phyloP scores from a whole-genome alignment of 2,797 vertebrate genomes.

The Hemibagrus guttatus region DNA sequence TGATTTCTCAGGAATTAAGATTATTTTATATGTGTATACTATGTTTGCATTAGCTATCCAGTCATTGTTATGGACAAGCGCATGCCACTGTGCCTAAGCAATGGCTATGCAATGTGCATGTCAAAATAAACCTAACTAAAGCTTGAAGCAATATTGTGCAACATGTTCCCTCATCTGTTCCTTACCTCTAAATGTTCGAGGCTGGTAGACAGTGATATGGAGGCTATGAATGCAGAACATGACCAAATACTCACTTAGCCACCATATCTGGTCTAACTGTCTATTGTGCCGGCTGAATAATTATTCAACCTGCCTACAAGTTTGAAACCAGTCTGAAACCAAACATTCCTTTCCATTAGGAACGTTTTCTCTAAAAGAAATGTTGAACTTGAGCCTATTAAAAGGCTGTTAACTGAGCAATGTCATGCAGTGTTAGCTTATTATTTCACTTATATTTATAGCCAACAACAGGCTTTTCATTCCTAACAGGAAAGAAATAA shows the following conservation, averaged over 20 bases:
- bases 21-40: too few species aligned
- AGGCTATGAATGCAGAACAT: slow-evolving; percentile 14
- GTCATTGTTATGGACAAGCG: not conserved
- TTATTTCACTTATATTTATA: not conserved
- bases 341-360: not conserved
- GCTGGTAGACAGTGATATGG: slow-evolving; percentile 31
- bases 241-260: slow-evolving; percentile 48
- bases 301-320: slow-evolving; percentile 38
- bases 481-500: not conserved
- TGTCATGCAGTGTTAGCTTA: not conserved
- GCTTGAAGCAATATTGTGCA: slow-evolving; percentile 20
- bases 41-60: not conserved
- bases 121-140: not conserved
- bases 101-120: slow-evolving; percentile 1
- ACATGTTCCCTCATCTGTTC: slow-evolving; percentile 35
- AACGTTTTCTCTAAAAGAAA: not conserved
- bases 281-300: slow-evolving; percentile 28
- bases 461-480: not conserved
- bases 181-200: slow-evolving; percentile 47
- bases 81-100: not conserved
- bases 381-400: not conserved
- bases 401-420: slow-evolving; percentile 3
- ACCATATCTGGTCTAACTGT: slow-evolving; percentile 38
- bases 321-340: not conserved
- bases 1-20: not conserved